Evolutionary conservation across 2,888 invertebrate genomes (phyloP).

Genomic region (Platycheirus rosarum): DNA sequence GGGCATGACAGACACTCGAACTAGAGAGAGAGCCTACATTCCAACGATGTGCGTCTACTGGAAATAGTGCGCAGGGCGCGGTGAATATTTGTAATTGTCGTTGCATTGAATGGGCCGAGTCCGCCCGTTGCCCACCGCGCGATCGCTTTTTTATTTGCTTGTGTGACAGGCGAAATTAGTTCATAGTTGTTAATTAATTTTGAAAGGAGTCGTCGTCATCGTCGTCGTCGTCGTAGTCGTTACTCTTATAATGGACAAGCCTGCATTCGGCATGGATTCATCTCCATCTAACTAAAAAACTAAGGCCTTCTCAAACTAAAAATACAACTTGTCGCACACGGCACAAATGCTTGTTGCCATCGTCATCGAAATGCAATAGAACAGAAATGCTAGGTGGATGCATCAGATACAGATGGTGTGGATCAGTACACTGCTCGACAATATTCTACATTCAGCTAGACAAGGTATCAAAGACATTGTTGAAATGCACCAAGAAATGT

Average conservation of each 20-base stretch:
- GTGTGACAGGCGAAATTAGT: slow-evolving; percentile 79
- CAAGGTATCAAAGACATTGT: slow-evolving; percentile 68
- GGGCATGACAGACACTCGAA: slow-evolving; percentile 49
- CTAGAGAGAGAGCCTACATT: slow-evolving; percentile 51
- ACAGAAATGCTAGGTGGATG: slow-evolving; percentile 25
- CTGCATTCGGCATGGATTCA: slow-evolving; percentile 42
- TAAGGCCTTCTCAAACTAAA: slow-evolving; percentile 72
- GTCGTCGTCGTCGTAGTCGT: slow-evolving; percentile 37
- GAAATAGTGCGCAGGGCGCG: slow-evolving; percentile 11
- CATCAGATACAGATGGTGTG: slow-evolving; percentile 47
- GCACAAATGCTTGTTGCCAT: slow-evolving; percentile 57
- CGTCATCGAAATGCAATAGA: slow-evolving; percentile 58
- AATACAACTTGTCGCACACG: slow-evolving; percentile 46
- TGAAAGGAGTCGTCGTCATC: slow-evolving; percentile 76
- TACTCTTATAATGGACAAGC: slow-evolving; percentile 38
- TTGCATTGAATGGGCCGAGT: slow-evolving; percentile 33
- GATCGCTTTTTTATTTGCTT: slow-evolving; percentile 33
- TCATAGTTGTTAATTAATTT: slow-evolving; percentile 82
- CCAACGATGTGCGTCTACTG: slow-evolving; percentile 44
- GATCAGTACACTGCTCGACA: neutral
- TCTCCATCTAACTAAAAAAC: slow-evolving; percentile 61
- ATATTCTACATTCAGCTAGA: slow-evolving; percentile 28
- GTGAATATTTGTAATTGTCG: slow-evolving; percentile 9
- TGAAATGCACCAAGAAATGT: slow-evolving; percentile 53
- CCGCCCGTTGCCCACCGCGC: slow-evolving; percentile 37